Evolutionary conservation across 2,113 vertebrate species (phyloP), one percentile per base, ranked within the genome.

Genomic region (Dissostichus mawsoni): DNA sequence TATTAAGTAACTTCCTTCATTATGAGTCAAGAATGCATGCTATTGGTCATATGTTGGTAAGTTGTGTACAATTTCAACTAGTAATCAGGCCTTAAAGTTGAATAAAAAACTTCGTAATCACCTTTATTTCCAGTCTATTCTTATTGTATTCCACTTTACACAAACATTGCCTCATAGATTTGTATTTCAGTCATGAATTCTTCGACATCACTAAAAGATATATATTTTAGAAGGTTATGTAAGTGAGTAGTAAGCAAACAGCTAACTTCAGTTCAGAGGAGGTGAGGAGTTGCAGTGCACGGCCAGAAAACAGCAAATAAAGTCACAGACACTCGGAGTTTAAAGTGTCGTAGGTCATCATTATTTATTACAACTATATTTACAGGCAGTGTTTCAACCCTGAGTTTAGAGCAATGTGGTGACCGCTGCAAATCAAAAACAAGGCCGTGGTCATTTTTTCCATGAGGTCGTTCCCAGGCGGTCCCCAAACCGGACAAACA

Each of bases 401-500:
- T 5, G 50, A 69, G 65, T 82, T 82, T 74, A 84, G 5, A 80
- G 58, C 59, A 41, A 72, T 84, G 68, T 58, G 82, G 66, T 16
- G 71, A 57, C 75, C 25, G 44, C 45, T 64, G 75, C 70, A 86
- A 81, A 90, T 82, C 44, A 84, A 87, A 82, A 75, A 51, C 83
- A 69, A 82, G 69, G 8, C 57, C 50, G 48, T 29, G 29, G 29
- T 29, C 29, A 29, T 29, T 29, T 29, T 29, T 29, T 29, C 29
- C 29, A 29, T 29, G 29, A 66, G 74, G 83, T 92, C 79, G 86
- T 45, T 84, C 53, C 10, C 20, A 82, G 75, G 65, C 74, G 1
- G 36, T 79, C 44, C 57, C 48, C 69, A 45, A 81, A 71, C 74
- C 62, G 69, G 68, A 64, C 64, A 61, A 36, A 79, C 75, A 80